A percentile compares a stretch with the other conserved stretches of the same genome.
These are phyloP conservation scores for Anthonomus grandis DNA, from an alignment of 1,140 invertebrate genomes.

Conservation along the genomic window DNA sequence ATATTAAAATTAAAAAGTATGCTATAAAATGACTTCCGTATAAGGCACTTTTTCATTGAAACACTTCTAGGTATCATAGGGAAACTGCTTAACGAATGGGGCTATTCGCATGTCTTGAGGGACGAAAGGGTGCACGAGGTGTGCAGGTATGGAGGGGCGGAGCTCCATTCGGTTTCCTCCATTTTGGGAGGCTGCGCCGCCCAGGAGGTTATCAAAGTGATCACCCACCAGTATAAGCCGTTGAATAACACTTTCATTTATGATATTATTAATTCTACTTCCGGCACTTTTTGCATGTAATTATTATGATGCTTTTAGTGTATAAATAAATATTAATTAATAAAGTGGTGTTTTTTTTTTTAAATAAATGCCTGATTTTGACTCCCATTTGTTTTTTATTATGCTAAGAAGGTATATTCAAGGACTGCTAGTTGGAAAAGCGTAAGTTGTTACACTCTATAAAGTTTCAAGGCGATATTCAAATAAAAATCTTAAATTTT, in stretches of 20 bases:
- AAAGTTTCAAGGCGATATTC: too few relatives aligned
- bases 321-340: too few relatives aligned
- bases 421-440: too few relatives aligned
- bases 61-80: slow-evolving; percentile 36
- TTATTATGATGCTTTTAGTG: too few relatives aligned
- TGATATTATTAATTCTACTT: slow-evolving; percentile 87
- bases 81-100: slow-evolving; percentile 81
- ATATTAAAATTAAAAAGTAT: slow-evolving; percentile 41
- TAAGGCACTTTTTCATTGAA: slow-evolving; percentile 37
- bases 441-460: too few relatives aligned
- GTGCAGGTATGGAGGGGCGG: slow-evolving; percentile 88
- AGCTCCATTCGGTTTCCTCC: slow-evolving; percentile 93
- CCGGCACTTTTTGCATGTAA: slow-evolving; percentile 61
- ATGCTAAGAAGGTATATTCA: too few relatives aligned
- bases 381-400: too few relatives aligned
- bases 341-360: too few relatives aligned
- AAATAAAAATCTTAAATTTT: too few relatives aligned
- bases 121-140: slow-evolving; percentile 96
- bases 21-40: slow-evolving; percentile 3
- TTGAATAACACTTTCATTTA: slow-evolving; percentile 95
- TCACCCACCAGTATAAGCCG: slow-evolving; percentile 95
- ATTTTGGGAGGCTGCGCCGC: slow-evolving; percentile 90
- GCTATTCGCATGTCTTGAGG: slow-evolving; percentile 67
- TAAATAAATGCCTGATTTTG: too few relatives aligned
- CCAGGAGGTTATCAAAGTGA: slow-evolving; percentile 96